These are phyloP conservation scores for Eueremaeus valkanovi DNA, from an alignment of 2,888 invertebrate genomes.

Conservation along the genomic window DNA sequence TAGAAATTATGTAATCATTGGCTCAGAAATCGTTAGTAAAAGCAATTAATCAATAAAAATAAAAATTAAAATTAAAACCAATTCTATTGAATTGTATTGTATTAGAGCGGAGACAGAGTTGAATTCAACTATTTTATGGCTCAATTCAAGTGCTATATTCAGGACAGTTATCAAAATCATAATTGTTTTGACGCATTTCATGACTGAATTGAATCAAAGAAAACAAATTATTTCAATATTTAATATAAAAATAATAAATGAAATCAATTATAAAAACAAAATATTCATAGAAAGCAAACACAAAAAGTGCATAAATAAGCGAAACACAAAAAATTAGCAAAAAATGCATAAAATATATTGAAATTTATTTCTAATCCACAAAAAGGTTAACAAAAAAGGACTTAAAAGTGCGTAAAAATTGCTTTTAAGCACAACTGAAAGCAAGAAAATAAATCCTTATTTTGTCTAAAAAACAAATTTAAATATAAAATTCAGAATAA, in stretches of 20 bases:
- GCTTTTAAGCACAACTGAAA: no score
- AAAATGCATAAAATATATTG: no score
- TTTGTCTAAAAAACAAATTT: no score
- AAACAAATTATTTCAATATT: no score
- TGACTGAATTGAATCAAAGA: not conserved
- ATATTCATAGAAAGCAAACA: not conserved
- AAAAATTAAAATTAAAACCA: not conserved
- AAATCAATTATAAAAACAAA: not conserved
- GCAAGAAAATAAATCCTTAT: no score
- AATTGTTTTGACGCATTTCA: not conserved
- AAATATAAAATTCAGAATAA: no score
- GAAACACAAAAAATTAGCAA: no score
- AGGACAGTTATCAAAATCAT: not conserved
- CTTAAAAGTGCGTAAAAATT: no score
- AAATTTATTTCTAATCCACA: no score
- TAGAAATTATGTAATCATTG: not conserved
- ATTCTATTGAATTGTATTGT: not conserved
- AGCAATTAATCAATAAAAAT: not conserved
- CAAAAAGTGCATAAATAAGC: not conserved
- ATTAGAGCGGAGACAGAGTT: not conserved
- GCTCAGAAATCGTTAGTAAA: not conserved
- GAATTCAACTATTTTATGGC: not conserved
- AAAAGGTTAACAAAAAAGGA: no score
- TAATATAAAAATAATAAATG: no score
- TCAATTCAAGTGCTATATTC: not conserved